phyloP scores from a whole-genome alignment of 2,797 vertebrate genomes.

The Dromococcyx pavoninus region DNA sequence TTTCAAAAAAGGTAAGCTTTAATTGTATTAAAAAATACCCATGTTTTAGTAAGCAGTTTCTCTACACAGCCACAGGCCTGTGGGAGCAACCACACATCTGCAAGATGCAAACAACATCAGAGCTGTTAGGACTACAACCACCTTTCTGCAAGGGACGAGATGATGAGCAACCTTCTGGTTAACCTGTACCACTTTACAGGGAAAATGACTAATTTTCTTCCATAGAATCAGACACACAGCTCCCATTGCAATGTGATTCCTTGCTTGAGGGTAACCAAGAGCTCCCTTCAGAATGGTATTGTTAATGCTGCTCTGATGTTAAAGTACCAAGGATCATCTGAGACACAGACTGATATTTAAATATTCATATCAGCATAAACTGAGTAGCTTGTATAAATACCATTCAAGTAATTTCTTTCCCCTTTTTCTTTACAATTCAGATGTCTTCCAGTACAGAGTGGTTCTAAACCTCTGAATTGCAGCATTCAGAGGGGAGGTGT shows the following conservation, averaged over 20 bases:
- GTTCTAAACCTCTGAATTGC: background rate
- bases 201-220: background rate
- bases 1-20: conserved; percentile 79
- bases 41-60: conserved; percentile 67
- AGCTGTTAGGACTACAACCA: conserved; percentile 18
- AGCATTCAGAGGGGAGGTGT: background rate
- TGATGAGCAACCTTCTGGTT: background rate
- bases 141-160: background rate
- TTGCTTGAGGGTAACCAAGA: background rate
- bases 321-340: background rate
- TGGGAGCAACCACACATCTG: conserved; percentile 39
- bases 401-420: background rate
- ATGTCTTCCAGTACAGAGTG: background rate
- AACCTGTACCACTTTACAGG: background rate
- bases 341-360: background rate
- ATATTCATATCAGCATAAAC: background rate
- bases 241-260: background rate
- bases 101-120: conserved; percentile 52
- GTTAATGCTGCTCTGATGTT: background rate
- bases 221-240: background rate
- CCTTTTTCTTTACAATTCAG: background rate
- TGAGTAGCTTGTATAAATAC: background rate
- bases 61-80: conserved; percentile 37
- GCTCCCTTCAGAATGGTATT: background rate
- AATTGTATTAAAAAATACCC: conserved; percentile 73